Evolutionary conservation across 35 echinoderm and acorn worm genomes (phyloP).

Genomic region (Nesometra sesokonis): DNA sequence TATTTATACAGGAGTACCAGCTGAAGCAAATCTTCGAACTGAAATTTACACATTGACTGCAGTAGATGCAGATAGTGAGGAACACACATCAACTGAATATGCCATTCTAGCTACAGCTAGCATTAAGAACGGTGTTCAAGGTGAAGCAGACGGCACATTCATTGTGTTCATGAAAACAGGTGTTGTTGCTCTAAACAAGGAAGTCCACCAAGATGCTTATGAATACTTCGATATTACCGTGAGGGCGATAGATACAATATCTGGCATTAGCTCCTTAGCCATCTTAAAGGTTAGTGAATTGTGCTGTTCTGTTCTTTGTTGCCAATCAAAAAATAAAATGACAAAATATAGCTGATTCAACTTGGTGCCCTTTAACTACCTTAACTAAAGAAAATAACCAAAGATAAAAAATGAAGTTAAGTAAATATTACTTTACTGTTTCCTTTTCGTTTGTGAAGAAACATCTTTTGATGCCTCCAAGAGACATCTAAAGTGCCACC

Average conservation of each 20-base stretch:
- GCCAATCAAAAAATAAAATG: no score
- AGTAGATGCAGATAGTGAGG: slow-evolving; percentile 27
- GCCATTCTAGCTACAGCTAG: slow-evolving; percentile 19
- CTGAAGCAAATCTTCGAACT: slow-evolving; percentile 21
- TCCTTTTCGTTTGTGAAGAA: no score
- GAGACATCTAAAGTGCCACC: no score
- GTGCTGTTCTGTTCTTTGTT: no score
- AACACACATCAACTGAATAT: slow-evolving; percentile 19
- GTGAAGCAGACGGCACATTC: slow-evolving; percentile 21
- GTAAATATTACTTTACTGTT: no score
- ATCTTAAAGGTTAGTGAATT: background rate
- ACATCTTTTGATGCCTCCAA: no score
- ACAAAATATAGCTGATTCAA: no score
- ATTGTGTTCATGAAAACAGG: slow-evolving; percentile 39
- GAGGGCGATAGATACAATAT: slow-evolving; percentile 29
- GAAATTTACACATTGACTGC: slow-evolving; percentile 11
- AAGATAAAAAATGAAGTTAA: no score
- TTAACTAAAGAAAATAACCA: no score
- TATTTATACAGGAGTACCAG: slow-evolving; percentile 32
- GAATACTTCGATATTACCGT: slow-evolving; percentile 74
- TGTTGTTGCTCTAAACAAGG: slow-evolving; percentile 24
- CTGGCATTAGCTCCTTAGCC: background rate
- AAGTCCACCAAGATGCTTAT: slow-evolving; percentile 8
- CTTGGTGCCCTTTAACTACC: no score
- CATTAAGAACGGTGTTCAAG: background rate